Evolutionary conservation across 2,888 invertebrate species (phyloP), one percentile per base, ranked within the genome.

Genomic region (Axea sp.): DNA sequence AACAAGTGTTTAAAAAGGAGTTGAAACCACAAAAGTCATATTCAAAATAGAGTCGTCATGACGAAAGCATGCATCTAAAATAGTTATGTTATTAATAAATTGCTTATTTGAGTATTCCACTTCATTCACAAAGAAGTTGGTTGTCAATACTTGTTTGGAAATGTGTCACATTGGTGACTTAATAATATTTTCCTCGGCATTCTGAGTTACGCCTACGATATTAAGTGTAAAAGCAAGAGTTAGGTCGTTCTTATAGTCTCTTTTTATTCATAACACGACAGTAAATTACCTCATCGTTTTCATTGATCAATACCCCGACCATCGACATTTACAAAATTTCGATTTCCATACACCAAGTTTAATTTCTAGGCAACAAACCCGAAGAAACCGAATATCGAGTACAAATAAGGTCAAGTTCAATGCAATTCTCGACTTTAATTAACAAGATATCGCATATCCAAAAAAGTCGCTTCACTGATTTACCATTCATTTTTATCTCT

Each of bases 131-230:
- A 64, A 69, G 53, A 60, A 62, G 69, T 55, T 53, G 69, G 47
- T 71, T 62, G 62, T 71, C 69, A 71, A 55, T 71, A 71, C 69
- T 62, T 60, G 43, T 71, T 71, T 62, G 69, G 69, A 62, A 62
- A 71, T 55, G 47, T 49, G 55, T 71, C 62, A 62, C 62, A 31
- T 55, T n/a, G 47, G 69, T 62, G 69, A 71, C 55, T 71, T 71
- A 55, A 62, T 71, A 57, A 37, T 14, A 64, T 64, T 62, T 62
- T 31, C 69, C 55, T 71, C 69, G 55, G 45, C 53, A 71, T 71
- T 62, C 62, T 47, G 55, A 62, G 55, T 39, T 62, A 62, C 69
- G 69, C 69, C 69, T 41, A 62, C 69, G 55, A 11, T 45, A 43
- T 30, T 14, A 11, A 37, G 33, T 51, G 24, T 35, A 15, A 49